Evolutionary conservation across 2,797 vertebrate species (phyloP).

Genomic region (Epinephelus malabaricus): DNA sequence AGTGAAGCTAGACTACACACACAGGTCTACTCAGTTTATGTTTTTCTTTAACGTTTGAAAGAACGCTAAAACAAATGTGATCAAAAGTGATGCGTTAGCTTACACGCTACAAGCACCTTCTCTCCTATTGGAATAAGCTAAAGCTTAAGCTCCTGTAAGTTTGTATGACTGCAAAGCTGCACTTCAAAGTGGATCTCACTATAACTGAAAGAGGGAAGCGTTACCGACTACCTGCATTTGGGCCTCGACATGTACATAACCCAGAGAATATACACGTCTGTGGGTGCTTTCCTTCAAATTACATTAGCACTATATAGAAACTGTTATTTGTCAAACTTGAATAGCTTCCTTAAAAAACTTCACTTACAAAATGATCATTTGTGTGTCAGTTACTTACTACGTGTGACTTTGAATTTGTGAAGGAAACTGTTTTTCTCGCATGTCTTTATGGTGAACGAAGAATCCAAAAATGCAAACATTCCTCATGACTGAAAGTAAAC

Average conservation of each 20-base stretch:
- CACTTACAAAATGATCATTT: too few relatives aligned
- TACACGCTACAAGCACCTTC: conserved; percentile 67
- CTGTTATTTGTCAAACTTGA: conserved; percentile 68
- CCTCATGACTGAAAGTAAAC: too few relatives aligned
- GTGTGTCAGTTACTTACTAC: too few relatives aligned
- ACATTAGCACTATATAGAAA: conserved; percentile 66
- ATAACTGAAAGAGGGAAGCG: conserved; percentile 43
- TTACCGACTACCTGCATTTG: conserved; percentile 26
- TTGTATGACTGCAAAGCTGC: conserved; percentile 76
- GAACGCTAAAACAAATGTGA: conserved; percentile 78
- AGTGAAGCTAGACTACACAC: conserved; percentile 72
- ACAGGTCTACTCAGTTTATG: conserved; percentile 44
- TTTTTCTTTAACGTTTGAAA: conserved; percentile 61
- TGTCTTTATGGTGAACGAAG: too few relatives aligned
- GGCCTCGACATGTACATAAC: conserved; percentile 58
- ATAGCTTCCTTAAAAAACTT: conserved; percentile 35
- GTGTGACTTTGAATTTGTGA: too few relatives aligned
- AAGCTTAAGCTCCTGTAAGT: conserved; percentile 74
- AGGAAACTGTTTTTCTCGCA: too few relatives aligned
- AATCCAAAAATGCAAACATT: too few relatives aligned
- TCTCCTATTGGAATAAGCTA: conserved; percentile 73
- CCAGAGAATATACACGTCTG: conserved; percentile 39
- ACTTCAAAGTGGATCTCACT: conserved; percentile 75
- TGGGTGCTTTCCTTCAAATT: conserved; percentile 60
- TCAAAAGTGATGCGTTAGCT: conserved; percentile 53